A percentile compares a stretch with the other conserved stretches of the same genome.
These are phyloP conservation scores for Larimichthys crocea DNA, from an alignment of 2,113 vertebrate genomes.

Conservation along the genomic window DNA sequence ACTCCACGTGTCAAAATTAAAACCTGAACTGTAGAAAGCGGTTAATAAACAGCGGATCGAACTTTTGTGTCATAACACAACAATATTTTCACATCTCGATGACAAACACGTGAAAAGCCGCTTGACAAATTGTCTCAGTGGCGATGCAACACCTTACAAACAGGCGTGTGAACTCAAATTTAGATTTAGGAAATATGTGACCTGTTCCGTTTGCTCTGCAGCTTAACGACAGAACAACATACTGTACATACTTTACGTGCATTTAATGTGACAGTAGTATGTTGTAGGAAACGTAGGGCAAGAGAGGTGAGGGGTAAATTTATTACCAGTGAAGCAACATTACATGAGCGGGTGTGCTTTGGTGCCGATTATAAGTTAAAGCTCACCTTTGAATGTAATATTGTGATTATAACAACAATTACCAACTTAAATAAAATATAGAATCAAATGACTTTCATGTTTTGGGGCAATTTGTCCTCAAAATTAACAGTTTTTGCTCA, in stretches of 20 bases:
- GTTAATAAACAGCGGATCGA: not conserved
- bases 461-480: too few relatives aligned
- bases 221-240: slow-evolving; percentile 2
- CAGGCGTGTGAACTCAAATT: slow-evolving; percentile 11
- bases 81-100: not conserved
- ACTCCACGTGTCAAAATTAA: slow-evolving; percentile 5
- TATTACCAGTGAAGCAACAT: too few relatives aligned
- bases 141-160: not conserved
- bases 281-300: too few relatives aligned
- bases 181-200: slow-evolving; percentile 28
- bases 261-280: not conserved
- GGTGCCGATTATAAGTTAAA: too few relatives aligned
- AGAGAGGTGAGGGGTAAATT: too few relatives aligned
- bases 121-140: not conserved
- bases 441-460: too few relatives aligned
- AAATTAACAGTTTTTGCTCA: too few relatives aligned
- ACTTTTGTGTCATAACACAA: not conserved
- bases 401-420: too few relatives aligned
- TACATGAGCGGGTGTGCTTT: too few relatives aligned
- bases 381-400: too few relatives aligned
- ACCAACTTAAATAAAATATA: too few relatives aligned
- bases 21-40: not conserved
- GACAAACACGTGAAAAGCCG: not conserved
- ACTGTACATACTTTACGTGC: not conserved
- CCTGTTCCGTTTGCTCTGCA: slow-evolving; percentile 13